Evolutionary conservation across 2,888 invertebrate genomes (phyloP), one percentile per base, ranked within the genome.

Genomic region (Oscheius sp.): DNA sequence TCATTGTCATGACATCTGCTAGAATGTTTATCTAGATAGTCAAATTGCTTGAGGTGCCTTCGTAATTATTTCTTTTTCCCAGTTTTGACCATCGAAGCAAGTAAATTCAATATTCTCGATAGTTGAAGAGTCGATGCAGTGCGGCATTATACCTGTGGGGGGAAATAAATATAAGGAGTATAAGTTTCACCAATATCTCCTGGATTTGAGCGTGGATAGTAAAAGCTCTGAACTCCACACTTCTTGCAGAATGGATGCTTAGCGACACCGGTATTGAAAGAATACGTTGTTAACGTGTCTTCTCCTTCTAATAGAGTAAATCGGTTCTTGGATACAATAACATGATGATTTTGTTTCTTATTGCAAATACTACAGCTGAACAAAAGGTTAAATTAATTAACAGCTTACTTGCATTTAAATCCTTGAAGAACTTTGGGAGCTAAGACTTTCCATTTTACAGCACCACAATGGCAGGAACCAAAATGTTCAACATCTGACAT

Each of bases 151-250:
- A n/a, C 78, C 80, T 80, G 24, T 73, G 62, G 14, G 61, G 14
- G 17, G 14, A 14, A 2, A 63, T 5, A 26, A 20, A 4, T 8
- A 26, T n/a, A n/a, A n/a, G n/a, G n/a, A n/a, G 6, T 20, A 61
- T 12, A 1, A 17, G n/a, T 66, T 81, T 75, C 81, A 89, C 89
- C 89, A 65, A 87, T 86, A 33, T 88, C 88, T 78, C 88, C 87
- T 1, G 88, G 88, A 77, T 89, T 89, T 0, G 88, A 88, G 36
- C 89, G 80, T 0, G 89, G 89, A 56, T 86, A 86, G 82, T 89
- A 89, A 80, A 89, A 89, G 76, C 88, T 87, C 75, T 89, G 89
- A 0, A 89, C 88, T 1, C 89, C 89, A 82, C 89, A 89, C 3
- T 54, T 73, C 8, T 75, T 73, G 41, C 80, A 81, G 70, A 81